Conservation (phyloP, 1,140 invertebrate species). For the Orius insidiosus region DNA sequence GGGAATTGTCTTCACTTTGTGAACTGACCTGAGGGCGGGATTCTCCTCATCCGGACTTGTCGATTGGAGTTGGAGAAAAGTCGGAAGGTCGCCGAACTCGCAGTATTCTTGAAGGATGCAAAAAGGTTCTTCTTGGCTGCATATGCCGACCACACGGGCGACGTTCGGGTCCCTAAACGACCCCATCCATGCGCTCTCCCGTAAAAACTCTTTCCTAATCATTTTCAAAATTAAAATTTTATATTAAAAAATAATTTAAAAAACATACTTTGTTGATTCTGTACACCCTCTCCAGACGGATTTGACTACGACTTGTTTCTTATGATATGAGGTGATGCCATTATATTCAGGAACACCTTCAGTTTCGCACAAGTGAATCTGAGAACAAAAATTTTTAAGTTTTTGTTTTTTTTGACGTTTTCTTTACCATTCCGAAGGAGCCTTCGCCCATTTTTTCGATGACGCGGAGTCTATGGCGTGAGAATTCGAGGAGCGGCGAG, state of each 20-base stretch:
- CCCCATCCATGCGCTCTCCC: slow-evolving; percentile 66
- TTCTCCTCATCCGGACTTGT: slow-evolving; percentile 25
- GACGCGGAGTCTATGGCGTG: slow-evolving; percentile 62
- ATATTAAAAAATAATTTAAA: slow-evolving; percentile 39
- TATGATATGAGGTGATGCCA: slow-evolving; percentile 36
- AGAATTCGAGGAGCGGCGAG: slow-evolving; percentile 48
- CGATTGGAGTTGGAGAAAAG: slow-evolving; percentile 39
- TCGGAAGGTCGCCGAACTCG: slow-evolving; percentile 64
- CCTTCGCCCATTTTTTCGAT: slow-evolving; percentile 76
- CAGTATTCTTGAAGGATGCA: slow-evolving; percentile 75
- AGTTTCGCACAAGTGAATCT: slow-evolving; percentile 58
- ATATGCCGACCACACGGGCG: slow-evolving; percentile 62
- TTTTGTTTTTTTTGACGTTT: no score
- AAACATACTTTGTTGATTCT: slow-evolving; percentile 42
- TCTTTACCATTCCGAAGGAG: slow-evolving; percentile 67
- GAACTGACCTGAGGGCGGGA: slow-evolving; percentile 21
- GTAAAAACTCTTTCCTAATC: slow-evolving; percentile 66
- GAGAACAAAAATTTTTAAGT: slow-evolving; percentile 23
- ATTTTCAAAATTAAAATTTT: slow-evolving; percentile 53
- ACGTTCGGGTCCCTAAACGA: slow-evolving; percentile 67
- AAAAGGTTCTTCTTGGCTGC: slow-evolving; percentile 60
- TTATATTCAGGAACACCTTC: slow-evolving; percentile 48
- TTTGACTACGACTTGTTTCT: slow-evolving; percentile 52
- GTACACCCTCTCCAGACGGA: slow-evolving; percentile 49
- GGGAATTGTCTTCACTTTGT: slow-evolving; percentile 36